Evolutionary conservation across 2,888 invertebrate genomes (phyloP).

Genomic region (Heterodera filipjevi): DNA sequence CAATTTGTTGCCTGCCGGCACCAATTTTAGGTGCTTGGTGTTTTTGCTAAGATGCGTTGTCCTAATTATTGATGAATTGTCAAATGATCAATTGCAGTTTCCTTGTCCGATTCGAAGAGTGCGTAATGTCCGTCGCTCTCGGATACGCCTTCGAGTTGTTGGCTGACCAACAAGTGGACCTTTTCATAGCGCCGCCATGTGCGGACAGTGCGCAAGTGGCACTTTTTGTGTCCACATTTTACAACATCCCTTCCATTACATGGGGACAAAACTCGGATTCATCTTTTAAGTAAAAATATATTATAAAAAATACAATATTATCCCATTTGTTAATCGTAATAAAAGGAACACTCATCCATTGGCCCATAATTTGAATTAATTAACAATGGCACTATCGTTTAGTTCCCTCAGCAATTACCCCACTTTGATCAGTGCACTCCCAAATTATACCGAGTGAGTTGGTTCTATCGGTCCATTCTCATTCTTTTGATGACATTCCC

Average conservation of each 20-base stretch:
- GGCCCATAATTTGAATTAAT: too few species aligned
- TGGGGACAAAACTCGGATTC: constrained; percentile 44
- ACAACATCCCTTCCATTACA: constrained; percentile 43
- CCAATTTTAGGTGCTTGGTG: constrained; percentile 30
- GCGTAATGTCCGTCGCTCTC: constrained; percentile 33
- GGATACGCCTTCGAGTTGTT: constrained; percentile 46
- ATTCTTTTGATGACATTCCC: too few species aligned
- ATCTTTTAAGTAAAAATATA: too few species aligned
- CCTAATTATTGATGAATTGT: too few species aligned
- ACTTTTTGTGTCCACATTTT: constrained; percentile 41
- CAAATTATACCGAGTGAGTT: constrained; percentile 41
- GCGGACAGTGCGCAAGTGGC: constrained; percentile 33
- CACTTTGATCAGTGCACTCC: constrained; percentile 35
- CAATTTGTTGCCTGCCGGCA: constrained; percentile 35
- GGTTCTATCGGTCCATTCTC: too few species aligned
- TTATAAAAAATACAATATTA: too few species aligned
- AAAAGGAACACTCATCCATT: too few species aligned
- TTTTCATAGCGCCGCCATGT: constrained; percentile 53
- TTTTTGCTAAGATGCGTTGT: too few species aligned
- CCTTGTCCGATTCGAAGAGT: constrained; percentile 41
- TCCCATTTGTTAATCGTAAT: too few species aligned
- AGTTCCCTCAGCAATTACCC: constrained; percentile 38
- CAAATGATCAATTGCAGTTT: constrained; percentile 22
- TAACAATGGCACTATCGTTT: not conserved
- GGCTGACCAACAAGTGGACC: constrained; percentile 45